These are phyloP conservation scores for Apotomis turbidana DNA, from an alignment of 2,888 invertebrate genomes.

Conservation along the genomic window DNA sequence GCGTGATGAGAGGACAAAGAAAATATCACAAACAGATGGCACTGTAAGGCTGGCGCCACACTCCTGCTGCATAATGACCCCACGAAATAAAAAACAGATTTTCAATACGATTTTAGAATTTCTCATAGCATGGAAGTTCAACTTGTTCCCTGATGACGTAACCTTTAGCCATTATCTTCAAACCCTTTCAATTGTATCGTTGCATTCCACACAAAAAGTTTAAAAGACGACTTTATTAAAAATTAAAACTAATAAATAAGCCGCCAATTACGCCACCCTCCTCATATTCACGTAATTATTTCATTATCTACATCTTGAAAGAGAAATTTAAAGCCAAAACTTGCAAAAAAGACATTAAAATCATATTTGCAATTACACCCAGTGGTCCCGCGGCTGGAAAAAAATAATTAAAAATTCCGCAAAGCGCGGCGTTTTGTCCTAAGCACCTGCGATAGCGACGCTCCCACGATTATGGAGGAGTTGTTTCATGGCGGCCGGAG, in stretches of 20 bases:
- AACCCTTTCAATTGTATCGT: background rate
- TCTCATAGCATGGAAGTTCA: too few relatives aligned
- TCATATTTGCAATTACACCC: conserved; percentile 40
- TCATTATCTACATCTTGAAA: conserved; percentile 28
- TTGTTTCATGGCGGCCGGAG: conserved; percentile 52
- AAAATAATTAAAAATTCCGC: conserved; percentile 37
- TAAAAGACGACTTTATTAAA: background rate
- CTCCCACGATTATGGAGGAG: conserved; percentile 60
- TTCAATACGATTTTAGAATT: too few relatives aligned
- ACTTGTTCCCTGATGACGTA: too few relatives aligned
- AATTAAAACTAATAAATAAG: conserved; percentile 15
- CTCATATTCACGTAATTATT: conserved; percentile 9
- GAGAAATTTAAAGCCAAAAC: conserved; percentile 33
- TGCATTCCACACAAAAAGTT: background rate
- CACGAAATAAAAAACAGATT: too few relatives aligned
- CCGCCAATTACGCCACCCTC: conserved; percentile 19
- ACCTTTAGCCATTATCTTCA: too few relatives aligned
- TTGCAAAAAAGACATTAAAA: conserved; percentile 47
- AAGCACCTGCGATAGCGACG: conserved; percentile 49
- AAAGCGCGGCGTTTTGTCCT: conserved; percentile 26
- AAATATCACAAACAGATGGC: too few relatives aligned
- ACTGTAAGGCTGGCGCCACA: too few relatives aligned
- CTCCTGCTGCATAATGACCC: too few relatives aligned
- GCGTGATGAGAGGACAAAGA: too few relatives aligned
- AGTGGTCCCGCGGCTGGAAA: conserved; percentile 17